Percentiles rank a stretch among this genome's conserved stretches.
Conservation (phyloP, 2,797 vertebrate genomes). For the Okamejei kenojei region DNA sequence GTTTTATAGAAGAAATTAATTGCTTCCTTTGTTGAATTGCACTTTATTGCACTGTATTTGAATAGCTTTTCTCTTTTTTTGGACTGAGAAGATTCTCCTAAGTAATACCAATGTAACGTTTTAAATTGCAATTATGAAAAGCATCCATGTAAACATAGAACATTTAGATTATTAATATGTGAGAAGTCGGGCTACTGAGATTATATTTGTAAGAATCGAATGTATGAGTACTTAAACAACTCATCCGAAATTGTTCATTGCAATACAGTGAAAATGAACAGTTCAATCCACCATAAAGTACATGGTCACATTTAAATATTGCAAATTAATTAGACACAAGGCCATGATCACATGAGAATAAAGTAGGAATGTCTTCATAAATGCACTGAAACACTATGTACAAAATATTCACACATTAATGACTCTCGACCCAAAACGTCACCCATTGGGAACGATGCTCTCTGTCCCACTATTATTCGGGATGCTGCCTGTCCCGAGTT, state of each 20-base stretch:
- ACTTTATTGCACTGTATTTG: neutral
- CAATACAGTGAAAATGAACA: neutral
- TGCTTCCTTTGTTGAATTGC: neutral
- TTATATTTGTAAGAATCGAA: neutral
- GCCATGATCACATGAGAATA: no score
- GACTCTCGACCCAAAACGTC: no score
- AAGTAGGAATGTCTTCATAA: no score
- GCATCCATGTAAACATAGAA: neutral
- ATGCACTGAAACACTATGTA: no score
- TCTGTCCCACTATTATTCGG: no score
- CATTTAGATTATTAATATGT: neutral
- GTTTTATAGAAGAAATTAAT: neutral
- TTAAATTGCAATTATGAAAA: neutral
- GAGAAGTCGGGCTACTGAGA: neutral
- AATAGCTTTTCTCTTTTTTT: neutral
- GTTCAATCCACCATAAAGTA: neutral
- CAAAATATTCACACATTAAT: no score
- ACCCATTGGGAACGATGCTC: no score
- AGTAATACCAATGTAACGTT: neutral
- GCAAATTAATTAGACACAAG: neutral
- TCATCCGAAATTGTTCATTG: neutral
- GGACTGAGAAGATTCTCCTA: neutral
- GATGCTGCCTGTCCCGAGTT: no score
- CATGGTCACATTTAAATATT: neutral
- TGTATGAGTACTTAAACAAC: neutral